Conservation (phyloP, 1,140 invertebrate genomes). For the Chelonus insularis region DNA sequence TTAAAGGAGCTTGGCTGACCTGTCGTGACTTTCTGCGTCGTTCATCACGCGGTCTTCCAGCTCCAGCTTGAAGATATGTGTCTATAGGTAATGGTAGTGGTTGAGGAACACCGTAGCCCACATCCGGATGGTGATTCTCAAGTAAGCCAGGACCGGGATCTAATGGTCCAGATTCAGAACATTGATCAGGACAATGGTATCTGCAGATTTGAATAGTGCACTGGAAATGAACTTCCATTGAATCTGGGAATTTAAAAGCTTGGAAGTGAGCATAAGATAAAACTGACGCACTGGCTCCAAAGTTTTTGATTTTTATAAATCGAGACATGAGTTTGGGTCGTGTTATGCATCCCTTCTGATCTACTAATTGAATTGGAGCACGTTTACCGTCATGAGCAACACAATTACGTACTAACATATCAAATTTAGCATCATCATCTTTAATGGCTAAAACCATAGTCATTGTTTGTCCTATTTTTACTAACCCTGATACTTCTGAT, state of each 20-base stretch:
- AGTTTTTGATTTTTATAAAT: constrained; percentile 95
- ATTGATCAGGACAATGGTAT: constrained; percentile 90
- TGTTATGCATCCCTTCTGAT: constrained; percentile 90
- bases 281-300: constrained; percentile 88
- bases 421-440: constrained; percentile 93
- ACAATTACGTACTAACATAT: constrained; percentile 93
- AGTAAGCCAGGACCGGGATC: constrained; percentile 57
- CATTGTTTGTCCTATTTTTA: constrained; percentile 96
- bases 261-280: constrained; percentile 92
- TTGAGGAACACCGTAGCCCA: constrained; percentile 71
- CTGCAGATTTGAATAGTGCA: constrained; percentile 94
- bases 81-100: constrained; percentile 64
- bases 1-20: constrained; percentile 66
- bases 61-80: constrained; percentile 65
- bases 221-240: constrained; percentile 95
- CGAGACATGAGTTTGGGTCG: constrained; percentile 90
- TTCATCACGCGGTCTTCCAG: constrained; percentile 74
- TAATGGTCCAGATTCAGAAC: constrained; percentile 65
- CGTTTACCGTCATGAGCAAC: constrained; percentile 93
- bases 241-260: constrained; percentile 95
- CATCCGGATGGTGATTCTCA: constrained; percentile 64
- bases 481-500: constrained; percentile 89
- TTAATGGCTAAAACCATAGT: constrained; percentile 96
- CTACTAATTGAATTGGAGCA: constrained; percentile 91
- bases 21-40: constrained; percentile 68